A percentile compares a stretch with the other conserved stretches of the same genome.
Conservation (phyloP, 2,797 vertebrate species). For the Tachyglossus aculeatus region DNA sequence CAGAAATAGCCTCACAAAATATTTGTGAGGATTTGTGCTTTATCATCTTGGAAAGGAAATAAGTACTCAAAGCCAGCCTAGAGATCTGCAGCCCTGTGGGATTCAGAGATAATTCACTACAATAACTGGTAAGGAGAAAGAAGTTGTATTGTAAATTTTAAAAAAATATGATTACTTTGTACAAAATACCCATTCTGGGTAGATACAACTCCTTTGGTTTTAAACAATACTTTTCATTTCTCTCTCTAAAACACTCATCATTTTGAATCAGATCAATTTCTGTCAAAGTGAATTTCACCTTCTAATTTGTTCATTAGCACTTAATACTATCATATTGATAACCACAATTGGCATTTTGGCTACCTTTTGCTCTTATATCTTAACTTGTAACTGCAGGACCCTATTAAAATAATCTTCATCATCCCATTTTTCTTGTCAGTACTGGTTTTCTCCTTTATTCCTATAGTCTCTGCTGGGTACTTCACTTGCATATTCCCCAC, state of each 20-base stretch:
- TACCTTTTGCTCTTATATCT: constrained; percentile 28
- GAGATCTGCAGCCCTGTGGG: neutral
- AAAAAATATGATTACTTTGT: neutral
- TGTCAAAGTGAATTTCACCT: neutral
- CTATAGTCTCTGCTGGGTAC: constrained; percentile 15
- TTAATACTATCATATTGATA: neutral
- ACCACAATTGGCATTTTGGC: constrained; percentile 20
- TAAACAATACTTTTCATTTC: neutral
- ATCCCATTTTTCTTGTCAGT: constrained; percentile 19
- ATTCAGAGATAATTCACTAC: neutral
- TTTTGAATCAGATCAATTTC: neutral
- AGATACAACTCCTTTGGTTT: neutral
- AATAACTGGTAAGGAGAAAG: neutral
- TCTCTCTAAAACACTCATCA: neutral
- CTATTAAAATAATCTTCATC: constrained; percentile 47
- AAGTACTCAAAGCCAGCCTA: neutral
- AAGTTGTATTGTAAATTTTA: neutral
- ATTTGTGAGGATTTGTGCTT: constrained; percentile 10
- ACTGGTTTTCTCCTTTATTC: constrained; percentile 33
- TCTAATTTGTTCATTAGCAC: constrained; percentile 17
- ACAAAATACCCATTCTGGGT: neutral
- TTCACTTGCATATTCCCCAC: constrained; percentile 41
- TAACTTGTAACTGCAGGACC: constrained; percentile 49
- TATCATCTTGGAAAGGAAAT: neutral
- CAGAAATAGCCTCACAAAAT: constrained; percentile 5